Evolutionary conservation across 2,888 invertebrate species (phyloP).

Genomic region (Eilema griseolum): DNA sequence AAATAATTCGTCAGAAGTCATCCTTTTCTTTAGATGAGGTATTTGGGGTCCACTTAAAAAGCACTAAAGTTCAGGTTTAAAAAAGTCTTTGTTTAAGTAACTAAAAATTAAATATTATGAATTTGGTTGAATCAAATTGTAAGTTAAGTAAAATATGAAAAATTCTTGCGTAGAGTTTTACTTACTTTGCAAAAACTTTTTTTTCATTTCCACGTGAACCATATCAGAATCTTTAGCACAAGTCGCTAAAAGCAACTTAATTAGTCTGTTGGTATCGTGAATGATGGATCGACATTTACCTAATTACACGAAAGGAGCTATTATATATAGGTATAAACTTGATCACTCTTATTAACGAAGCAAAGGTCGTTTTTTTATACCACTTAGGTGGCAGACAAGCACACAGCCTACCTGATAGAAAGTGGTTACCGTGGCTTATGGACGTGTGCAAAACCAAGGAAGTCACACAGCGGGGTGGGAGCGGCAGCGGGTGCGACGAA

Average conservation of each 20-base stretch:
- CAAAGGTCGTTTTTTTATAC: no score
- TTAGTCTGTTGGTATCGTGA: constrained; percentile 1
- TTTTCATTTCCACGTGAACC: background rate
- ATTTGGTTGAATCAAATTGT: background rate
- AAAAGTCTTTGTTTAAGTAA: background rate
- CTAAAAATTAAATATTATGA: background rate
- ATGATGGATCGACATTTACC: constrained; percentile 40
- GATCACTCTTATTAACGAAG: constrained; percentile 3
- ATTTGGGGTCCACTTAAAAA: background rate
- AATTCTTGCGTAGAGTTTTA: background rate
- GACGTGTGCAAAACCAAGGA: no score
- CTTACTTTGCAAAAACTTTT: background rate
- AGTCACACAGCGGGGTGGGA: no score
- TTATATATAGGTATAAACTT: constrained; percentile 7
- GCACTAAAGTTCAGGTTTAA: background rate
- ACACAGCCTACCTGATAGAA: no score
- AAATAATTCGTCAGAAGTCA: background rate
- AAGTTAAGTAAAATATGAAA: background rate
- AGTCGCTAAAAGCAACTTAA: background rate
- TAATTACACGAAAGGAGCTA: constrained; percentile 19
- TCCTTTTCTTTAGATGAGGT: background rate
- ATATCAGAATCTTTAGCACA: background rate
- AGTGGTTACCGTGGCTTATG: no score
- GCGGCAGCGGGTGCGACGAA: no score
- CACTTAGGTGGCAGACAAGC: no score